These are phyloP conservation scores for Balaeniceps rex DNA, from an alignment of 2,113 vertebrate species.

Conservation along the genomic window DNA sequence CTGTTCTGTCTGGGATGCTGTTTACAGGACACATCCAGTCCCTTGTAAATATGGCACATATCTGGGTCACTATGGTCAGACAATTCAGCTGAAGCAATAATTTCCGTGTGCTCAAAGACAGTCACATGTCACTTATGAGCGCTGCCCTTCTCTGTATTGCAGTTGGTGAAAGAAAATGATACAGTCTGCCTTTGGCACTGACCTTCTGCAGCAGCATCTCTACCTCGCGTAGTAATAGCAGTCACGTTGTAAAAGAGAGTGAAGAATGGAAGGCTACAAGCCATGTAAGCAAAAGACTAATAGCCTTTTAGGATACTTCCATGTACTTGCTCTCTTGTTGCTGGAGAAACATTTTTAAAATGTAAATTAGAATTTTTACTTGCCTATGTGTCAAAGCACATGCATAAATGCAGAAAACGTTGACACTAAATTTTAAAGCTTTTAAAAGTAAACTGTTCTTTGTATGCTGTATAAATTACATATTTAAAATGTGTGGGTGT, in stretches of 20 bases:
- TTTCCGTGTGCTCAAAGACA: background rate
- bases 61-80: background rate
- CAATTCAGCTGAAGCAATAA: background rate
- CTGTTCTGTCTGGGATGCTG: background rate
- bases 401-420: background rate
- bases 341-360: background rate
- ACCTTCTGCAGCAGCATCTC: background rate
- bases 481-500: background rate
- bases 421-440: background rate
- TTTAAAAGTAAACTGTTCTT: background rate
- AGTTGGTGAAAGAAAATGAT: background rate
- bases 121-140: background rate
- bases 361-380: background rate
- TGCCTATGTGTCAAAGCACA: background rate
- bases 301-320: background rate
- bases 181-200: background rate
- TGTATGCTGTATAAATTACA: background rate
- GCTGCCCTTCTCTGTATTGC: background rate
- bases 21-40: background rate
- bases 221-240: background rate
- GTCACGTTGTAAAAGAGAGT: background rate
- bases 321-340: background rate
- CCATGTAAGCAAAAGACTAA: background rate
- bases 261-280: background rate
- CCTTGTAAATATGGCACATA: background rate